Base-by-base conservation (phyloP, 2,113 vertebrate species). In the Perognathus longimembris region DNA sequence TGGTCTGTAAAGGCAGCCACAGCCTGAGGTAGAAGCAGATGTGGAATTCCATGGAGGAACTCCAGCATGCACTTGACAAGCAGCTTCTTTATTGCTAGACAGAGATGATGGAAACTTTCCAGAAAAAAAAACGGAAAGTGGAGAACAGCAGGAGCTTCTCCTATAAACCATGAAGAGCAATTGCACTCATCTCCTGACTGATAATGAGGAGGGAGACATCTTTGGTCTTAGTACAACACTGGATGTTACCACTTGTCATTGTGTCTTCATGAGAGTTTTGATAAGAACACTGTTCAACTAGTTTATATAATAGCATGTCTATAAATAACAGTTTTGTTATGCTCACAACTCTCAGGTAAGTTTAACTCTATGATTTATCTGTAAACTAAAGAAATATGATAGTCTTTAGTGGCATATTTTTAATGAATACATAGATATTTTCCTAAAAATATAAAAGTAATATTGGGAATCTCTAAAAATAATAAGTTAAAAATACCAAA, bases 321-420 rank as follows among this genome's bases (percentile, higher is more conserved):
- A 54, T 54, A 54, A 54, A 54, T 18, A 54, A 54, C 12, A 38
- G 20, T 36, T 74, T 4, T 70, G 80, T 88, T 24, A 61, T 61
- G 59, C 59, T 61, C 59, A 61, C 17, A 61, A 26, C 26, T 61
- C 20, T 59, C 57, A 59, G 57, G 73, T 61, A 67, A 77, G 91
- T 93, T 93, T 73, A 88, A 93, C 14, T 88, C 32, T 28, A 15
- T 8, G 75, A 76, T 14, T 77, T 89, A 83, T 79, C 20, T 86
- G 15, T 5, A 15, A 94, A 77, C 38, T 91, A 90, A 74, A 5
- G 28, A 67, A 80, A 84, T 71, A 36, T 85, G n/a, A 9, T 15
- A 95, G 21, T 88, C 22, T 70, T 83, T 59, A 94, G 73, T 80
- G 67, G 32, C 69, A 4, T 38, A 59, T 66, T 90, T 86, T 94